Conservation (phyloP, 64 coral and sea anemone genomes). For the Montipora efflorescens region DNA sequence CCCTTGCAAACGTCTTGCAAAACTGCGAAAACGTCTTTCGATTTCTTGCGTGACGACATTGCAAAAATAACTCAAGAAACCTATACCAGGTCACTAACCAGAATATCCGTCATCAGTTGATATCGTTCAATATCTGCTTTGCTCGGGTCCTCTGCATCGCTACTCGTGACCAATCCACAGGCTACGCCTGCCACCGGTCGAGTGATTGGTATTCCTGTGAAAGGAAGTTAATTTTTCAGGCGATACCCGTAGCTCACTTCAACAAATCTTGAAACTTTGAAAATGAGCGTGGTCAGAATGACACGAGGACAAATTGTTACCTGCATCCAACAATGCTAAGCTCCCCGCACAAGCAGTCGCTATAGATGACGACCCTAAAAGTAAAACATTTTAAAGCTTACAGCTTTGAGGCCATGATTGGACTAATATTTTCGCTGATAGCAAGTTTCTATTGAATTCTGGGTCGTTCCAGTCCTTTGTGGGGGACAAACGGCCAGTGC, state of each 20-base stretch:
- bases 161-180: constrained; percentile 90
- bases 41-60: neutral
- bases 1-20: too few species aligned
- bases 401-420: too few species aligned
- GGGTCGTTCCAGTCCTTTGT: too few species aligned
- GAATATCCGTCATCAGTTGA: constrained; percentile 90
- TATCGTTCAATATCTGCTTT: constrained; percentile 82
- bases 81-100: constrained; percentile 50
- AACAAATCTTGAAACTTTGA: too few species aligned
- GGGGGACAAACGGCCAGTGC: too few species aligned
- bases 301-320: constrained; percentile 4
- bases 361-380: constrained; percentile 94
- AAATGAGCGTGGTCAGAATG: too few species aligned
- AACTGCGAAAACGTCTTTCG: too few species aligned
- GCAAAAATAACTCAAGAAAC: neutral
- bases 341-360: constrained; percentile 98
- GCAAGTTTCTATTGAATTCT: too few species aligned
- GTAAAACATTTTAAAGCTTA: too few species aligned
- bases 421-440: too few species aligned
- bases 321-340: constrained; percentile 95
- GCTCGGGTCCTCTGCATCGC: constrained; percentile 73
- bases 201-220: constrained; percentile 87
- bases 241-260: too few species aligned
- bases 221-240: too few species aligned
- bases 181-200: constrained; percentile 84